Conservation (phyloP, 2,113 vertebrate genomes). For the Podilymbus podiceps region DNA sequence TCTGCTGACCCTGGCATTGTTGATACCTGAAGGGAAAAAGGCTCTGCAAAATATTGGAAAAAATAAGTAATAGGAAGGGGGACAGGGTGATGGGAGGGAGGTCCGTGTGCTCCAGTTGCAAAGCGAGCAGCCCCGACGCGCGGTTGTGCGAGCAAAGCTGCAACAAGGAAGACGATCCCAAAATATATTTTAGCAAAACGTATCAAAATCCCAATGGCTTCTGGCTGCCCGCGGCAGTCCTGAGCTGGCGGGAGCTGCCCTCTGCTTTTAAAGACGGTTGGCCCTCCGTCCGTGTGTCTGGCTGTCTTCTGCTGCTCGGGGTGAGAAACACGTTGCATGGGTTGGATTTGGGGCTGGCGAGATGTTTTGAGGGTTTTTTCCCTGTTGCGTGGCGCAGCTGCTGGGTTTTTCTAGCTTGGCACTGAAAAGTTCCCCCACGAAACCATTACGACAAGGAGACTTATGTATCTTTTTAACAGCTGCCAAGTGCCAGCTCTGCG, state of each 20-base stretch:
- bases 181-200: background rate
- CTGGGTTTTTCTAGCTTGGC: background rate
- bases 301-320: rapidly evolving
- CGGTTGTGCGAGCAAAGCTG: rapidly evolving
- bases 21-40: background rate
- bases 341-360: background rate
- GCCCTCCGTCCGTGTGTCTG: background rate
- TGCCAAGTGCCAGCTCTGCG: background rate
- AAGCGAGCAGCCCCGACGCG: background rate
- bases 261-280: background rate
- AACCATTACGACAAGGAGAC: background rate
- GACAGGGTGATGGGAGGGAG: background rate
- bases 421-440: background rate
- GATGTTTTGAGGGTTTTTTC: background rate
- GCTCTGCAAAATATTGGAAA: background rate
- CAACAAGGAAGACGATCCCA: rapidly evolving
- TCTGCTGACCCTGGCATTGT: background rate
- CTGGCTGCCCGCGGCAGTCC: background rate
- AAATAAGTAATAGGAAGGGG: background rate
- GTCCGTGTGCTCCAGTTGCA: rapidly evolving
- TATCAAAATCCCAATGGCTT: background rate
- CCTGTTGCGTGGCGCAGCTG: background rate
- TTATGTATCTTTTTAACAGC: background rate
- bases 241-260: background rate
- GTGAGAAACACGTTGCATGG: rapidly evolving